Percentiles rank a stretch among this genome's conserved stretches.
phyloP scores from a whole-genome alignment of 2,888 invertebrate species.

The Agonum fuliginosum region DNA sequence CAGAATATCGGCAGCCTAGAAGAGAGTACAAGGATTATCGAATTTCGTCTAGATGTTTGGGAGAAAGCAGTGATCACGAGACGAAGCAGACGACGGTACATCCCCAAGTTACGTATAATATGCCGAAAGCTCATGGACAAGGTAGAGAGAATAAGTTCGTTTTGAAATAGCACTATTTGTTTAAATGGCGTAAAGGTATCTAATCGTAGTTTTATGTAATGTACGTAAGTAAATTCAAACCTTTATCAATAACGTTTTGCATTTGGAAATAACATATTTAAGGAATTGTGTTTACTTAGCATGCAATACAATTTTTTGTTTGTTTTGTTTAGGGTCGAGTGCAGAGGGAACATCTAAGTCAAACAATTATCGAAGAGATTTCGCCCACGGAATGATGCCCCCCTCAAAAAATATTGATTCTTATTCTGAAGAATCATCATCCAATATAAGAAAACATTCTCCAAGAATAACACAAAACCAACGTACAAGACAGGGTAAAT shows the following conservation, averaged over 20 bases:
- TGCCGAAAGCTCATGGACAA: constrained; percentile 73
- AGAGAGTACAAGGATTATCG: constrained; percentile 75
- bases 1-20: constrained; percentile 75
- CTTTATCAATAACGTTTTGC: no score
- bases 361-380: constrained; percentile 84
- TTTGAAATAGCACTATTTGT: no score
- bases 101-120: constrained; percentile 77
- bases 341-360: constrained; percentile 69
- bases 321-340: constrained; percentile 63
- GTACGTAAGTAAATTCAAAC: no score
- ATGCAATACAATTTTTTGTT: no score
- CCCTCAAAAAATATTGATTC: constrained; percentile 75
- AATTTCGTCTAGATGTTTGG: constrained; percentile 66
- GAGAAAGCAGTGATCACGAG: constrained; percentile 63
- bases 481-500: constrained; percentile 52
- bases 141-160: constrained; percentile 61
- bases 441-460: constrained; percentile 65
- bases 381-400: constrained; percentile 79
- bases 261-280: no score
- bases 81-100: constrained; percentile 73
- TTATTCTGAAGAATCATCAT: constrained; percentile 74
- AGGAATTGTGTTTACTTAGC: no score
- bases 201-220: no score
- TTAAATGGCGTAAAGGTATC: no score
- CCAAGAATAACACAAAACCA: constrained; percentile 63